phyloP scores from a whole-genome alignment of 2,797 vertebrate species.

The Salarias fasciatus region DNA sequence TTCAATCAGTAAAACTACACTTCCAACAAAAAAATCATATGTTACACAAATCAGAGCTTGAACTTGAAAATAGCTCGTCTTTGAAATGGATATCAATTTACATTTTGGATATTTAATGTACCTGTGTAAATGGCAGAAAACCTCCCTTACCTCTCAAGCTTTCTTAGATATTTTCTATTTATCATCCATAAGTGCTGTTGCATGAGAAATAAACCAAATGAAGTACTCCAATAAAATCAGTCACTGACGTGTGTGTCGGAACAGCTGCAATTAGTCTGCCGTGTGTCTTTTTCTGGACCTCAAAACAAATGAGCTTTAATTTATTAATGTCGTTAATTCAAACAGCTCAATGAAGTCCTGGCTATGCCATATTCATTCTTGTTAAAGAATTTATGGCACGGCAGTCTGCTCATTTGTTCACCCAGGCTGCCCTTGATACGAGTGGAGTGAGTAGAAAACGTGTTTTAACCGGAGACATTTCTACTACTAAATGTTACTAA shows the following conservation, averaged over 20 bases:
- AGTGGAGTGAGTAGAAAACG: conserved; percentile 9
- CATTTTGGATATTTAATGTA: too few relatives aligned
- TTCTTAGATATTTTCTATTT: not conserved
- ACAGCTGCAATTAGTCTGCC: not conserved
- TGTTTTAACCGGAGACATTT: conserved; percentile 8
- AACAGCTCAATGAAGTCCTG: conserved; percentile 1
- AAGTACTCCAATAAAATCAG: conserved; percentile 4
- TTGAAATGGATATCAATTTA: too few relatives aligned
- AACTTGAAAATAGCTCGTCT: too few relatives aligned
- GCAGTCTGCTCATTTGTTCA: conserved; percentile 14
- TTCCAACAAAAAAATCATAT: too few relatives aligned
- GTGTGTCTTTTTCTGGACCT: not conserved
- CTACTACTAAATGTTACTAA: conserved; percentile 11
- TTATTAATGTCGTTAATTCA: conserved; percentile 11
- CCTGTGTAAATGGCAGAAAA: too few relatives aligned
- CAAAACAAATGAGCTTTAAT: conserved; percentile 15
- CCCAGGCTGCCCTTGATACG: conserved; percentile 19
- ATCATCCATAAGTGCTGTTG: not conserved
- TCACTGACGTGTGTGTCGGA: not conserved
- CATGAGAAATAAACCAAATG: conserved; percentile 3
- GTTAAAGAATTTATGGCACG: conserved; percentile 22
- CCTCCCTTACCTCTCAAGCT: not conserved
- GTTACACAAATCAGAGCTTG: too few relatives aligned
- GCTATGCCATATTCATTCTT: conserved; percentile 9
- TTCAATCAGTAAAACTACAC: conserved; percentile 6